Conservation (phyloP, 2,113 vertebrate genomes). For the Hippocampus comes region DNA sequence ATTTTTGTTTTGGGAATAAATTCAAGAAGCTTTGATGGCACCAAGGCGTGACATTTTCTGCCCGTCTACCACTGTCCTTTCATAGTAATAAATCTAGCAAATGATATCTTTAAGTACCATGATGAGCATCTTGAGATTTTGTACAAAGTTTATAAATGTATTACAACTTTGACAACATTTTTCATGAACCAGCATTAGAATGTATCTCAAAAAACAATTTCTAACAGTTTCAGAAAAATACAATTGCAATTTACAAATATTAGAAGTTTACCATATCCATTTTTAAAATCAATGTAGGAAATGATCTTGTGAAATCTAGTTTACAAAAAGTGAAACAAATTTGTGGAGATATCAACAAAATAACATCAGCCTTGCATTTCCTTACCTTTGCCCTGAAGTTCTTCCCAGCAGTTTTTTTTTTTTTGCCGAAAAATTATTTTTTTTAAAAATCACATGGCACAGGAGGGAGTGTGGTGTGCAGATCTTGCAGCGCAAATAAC, state of each 20-base stretch:
- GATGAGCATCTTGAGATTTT: not conserved
- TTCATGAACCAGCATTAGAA: not conserved
- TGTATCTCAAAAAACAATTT: not conserved
- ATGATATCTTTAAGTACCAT: not conserved
- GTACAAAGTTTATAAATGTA: not conserved
- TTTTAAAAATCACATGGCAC: conserved; percentile 39
- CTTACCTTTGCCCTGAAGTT: conserved; percentile 18
- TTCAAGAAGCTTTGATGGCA: not conserved
- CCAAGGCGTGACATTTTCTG: not conserved
- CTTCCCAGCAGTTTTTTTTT: conserved; percentile 1
- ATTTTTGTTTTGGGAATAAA: conserved; percentile 15
- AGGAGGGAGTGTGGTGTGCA: not conserved
- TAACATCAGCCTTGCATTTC: conserved; percentile 27
- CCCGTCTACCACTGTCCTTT: not conserved
- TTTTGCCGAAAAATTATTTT: not conserved
- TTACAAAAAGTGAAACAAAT: not conserved
- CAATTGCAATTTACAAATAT: not conserved
- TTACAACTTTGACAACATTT: not conserved
- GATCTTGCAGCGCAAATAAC: conserved; percentile 9
- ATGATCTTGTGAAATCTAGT: conserved; percentile 1
- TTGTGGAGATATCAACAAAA: not conserved
- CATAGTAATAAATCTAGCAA: not conserved
- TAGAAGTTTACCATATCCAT: not conserved
- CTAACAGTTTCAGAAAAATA: not conserved
- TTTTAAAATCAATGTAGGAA: not conserved